Conservation (phyloP, 2,797 vertebrate genomes). For the Melanotaenia maccullochi region DNA sequence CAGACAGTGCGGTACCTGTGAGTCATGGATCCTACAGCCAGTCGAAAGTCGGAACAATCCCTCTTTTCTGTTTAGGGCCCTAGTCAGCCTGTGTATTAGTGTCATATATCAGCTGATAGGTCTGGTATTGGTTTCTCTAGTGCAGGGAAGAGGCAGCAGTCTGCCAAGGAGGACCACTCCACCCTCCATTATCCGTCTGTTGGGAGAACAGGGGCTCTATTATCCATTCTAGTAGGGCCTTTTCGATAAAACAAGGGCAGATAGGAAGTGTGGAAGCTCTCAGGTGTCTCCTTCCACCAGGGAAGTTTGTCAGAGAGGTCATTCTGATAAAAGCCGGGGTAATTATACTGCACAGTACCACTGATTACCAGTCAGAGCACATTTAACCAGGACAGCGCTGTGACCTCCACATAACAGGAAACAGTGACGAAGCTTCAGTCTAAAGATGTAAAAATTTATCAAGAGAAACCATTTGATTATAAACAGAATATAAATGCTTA, state of each 20-base stretch:
- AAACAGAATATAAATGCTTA: fast-evolving
- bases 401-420: constrained; percentile 61
- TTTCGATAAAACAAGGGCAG: constrained; percentile 78
- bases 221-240: constrained; percentile 76
- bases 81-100: constrained; percentile 92
- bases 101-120: constrained; percentile 90
- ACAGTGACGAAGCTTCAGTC: constrained; percentile 19
- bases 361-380: constrained; percentile 72
- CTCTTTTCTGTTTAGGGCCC: constrained; percentile 90
- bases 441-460: constrained; percentile 16
- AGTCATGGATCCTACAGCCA: constrained; percentile 92
- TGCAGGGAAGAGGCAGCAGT: constrained; percentile 82
- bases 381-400: constrained; percentile 62
- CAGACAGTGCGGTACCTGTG: constrained; percentile 88
- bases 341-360: constrained; percentile 71
- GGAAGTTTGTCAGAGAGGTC: constrained; percentile 77
- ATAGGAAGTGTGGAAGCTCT: constrained; percentile 78
- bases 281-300: constrained; percentile 77
- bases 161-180: constrained; percentile 80
- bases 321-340: constrained; percentile 73
- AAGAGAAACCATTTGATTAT: constrained; percentile 1
- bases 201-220: constrained; percentile 83
- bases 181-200: constrained; percentile 79
- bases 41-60: constrained; percentile 94
- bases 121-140: constrained; percentile 85